Conservation (phyloP, 2,888 invertebrate species). For the Catocala nupta region DNA sequence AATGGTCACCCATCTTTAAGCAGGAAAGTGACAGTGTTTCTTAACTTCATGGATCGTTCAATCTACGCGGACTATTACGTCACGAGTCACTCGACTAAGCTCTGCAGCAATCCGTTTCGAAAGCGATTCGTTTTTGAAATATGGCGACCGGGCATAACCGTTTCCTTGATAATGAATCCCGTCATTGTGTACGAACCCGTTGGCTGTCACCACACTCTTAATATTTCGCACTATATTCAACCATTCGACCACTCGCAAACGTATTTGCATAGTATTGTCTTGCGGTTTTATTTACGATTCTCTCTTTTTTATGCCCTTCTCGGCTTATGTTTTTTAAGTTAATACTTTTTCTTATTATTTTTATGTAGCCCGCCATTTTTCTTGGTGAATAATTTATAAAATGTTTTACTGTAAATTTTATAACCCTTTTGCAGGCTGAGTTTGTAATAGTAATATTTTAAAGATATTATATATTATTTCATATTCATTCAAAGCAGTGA, state of each 20-base stretch:
- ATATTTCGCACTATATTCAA: constrained; percentile 54
- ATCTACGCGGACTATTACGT: no score
- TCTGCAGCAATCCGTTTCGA: no score
- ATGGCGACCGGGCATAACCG: background rate
- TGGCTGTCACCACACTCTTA: constrained; percentile 45
- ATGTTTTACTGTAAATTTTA: background rate
- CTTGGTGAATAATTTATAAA: background rate
- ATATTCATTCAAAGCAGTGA: no score
- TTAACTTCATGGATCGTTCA: no score
- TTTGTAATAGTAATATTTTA: no score
- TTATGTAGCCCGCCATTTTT: constrained; percentile 14
- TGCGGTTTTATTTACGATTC: constrained; percentile 46
- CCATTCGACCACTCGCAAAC: constrained; percentile 38
- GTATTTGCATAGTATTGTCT: constrained; percentile 61
- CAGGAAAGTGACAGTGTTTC: no score
- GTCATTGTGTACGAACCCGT: constrained; percentile 18
- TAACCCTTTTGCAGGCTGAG: background rate
- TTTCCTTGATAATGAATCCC: background rate
- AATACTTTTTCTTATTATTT: constrained; percentile 48
- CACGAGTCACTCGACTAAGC: no score
- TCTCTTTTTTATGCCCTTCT: constrained; percentile 45
- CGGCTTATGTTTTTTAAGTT: constrained; percentile 48
- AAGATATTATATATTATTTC: no score
- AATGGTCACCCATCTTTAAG: no score
- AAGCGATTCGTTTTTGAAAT: no score